A percentile compares a stretch with the other conserved stretches of the same genome.
Evolutionary conservation across 2,888 invertebrate genomes (phyloP).

Genomic region (Metellina segmentata): DNA sequence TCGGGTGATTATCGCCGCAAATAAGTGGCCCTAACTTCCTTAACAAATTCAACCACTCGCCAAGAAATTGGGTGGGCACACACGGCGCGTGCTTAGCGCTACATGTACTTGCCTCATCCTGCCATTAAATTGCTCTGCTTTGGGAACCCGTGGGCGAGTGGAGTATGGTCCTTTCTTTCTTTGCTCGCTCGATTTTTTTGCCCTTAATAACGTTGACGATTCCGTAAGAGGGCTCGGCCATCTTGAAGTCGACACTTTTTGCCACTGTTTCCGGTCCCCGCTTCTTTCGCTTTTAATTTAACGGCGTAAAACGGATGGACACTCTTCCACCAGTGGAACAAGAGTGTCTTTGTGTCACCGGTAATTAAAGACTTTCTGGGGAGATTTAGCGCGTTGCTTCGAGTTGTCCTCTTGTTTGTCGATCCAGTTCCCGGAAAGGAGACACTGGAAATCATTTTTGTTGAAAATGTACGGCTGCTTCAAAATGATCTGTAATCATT

Average conservation of each 20-base stretch:
- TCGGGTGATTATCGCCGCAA: slow-evolving; percentile 50
- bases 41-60: slow-evolving; percentile 45
- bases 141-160: slow-evolving; percentile 36
- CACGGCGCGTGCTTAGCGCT: slow-evolving; percentile 19
- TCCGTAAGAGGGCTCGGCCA: background rate
- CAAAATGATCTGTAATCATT: no score
- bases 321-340: background rate
- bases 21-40: slow-evolving; percentile 45
- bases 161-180: background rate
- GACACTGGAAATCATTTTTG: no score
- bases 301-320: background rate
- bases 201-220: background rate
- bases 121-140: background rate
- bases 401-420: no score
- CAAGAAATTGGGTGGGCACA: slow-evolving; percentile 28
- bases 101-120: background rate
- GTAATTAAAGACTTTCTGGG: background rate
- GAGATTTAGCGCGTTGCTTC: no score
- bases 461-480: no score
- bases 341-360: slow-evolving; percentile 21
- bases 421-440: no score
- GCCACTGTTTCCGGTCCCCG: slow-evolving; percentile 65
- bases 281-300: background rate
- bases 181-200: background rate
- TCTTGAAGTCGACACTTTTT: slow-evolving; percentile 22